These are phyloP conservation scores for Spodoptera picta DNA, from an alignment of 2,888 invertebrate genomes.

Conservation along the genomic window DNA sequence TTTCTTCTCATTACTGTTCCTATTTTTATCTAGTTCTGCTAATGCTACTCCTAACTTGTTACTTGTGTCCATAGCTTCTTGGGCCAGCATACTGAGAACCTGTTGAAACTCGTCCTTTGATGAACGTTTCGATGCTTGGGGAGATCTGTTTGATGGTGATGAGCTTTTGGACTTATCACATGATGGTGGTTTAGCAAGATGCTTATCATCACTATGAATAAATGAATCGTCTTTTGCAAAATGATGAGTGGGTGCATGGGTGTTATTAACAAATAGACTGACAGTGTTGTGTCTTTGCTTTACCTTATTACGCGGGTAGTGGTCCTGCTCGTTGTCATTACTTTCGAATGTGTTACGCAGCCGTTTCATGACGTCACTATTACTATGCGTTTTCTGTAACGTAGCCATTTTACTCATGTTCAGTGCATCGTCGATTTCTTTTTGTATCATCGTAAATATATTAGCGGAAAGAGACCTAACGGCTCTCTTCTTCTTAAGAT, in stretches of 20 bases:
- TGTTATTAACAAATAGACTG: conserved; percentile 85
- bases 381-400: conserved; percentile 90
- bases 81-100: conserved; percentile 91
- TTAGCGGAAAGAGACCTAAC: conserved; percentile 95
- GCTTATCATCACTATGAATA: conserved; percentile 84
- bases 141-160: conserved; percentile 88
- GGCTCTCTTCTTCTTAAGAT: conserved; percentile 92
- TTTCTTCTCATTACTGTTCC: conserved; percentile 78
- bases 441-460: conserved; percentile 93
- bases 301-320: conserved; percentile 85
- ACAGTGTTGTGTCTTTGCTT: conserved; percentile 87
- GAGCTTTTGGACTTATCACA: conserved; percentile 87
- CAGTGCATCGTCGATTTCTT: conserved; percentile 89
- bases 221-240: conserved; percentile 87
- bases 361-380: conserved; percentile 88
- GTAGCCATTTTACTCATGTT: conserved; percentile 85
- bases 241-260: conserved; percentile 81
- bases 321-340: conserved; percentile 81
- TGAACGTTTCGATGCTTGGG: conserved; percentile 84
- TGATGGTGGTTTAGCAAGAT: conserved; percentile 84
- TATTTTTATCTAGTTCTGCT: conserved; percentile 88
- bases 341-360: conserved; percentile 83
- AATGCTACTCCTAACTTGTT: conserved; percentile 91
- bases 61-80: conserved; percentile 93
- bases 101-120: conserved; percentile 90